phyloP scores from a whole-genome alignment of 1,140 invertebrate species.

The Drosophila grimshawi region DNA sequence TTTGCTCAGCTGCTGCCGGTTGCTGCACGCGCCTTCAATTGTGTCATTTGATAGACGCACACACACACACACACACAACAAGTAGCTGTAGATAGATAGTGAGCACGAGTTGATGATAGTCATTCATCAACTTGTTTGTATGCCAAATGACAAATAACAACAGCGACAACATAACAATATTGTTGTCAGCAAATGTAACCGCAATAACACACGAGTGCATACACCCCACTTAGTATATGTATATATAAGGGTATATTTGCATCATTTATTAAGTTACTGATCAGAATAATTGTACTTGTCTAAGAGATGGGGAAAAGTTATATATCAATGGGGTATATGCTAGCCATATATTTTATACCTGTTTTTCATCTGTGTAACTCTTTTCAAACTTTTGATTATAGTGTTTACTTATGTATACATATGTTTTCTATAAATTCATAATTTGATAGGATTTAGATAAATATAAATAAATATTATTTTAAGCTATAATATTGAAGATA shows the following conservation, averaged over 20 bases:
- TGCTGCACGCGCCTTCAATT: constrained; percentile 22
- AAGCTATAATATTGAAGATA: too few species aligned
- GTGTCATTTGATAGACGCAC: constrained; percentile 23
- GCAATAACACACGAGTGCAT: constrained; percentile 20
- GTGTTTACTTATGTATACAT: constrained; percentile 28
- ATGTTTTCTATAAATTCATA: constrained; percentile 20
- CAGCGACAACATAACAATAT: constrained; percentile 4
- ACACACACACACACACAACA: neutral
- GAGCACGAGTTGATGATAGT: constrained; percentile 23
- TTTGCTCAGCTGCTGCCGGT: neutral
- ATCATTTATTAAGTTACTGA: too few species aligned
- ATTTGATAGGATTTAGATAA: constrained; percentile 11
- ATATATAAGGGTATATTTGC: neutral
- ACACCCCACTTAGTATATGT: neutral
- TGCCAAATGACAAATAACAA: constrained; percentile 29
- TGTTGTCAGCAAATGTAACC: constrained; percentile 20
- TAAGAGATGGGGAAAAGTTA: too few species aligned
- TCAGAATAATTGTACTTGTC: too few species aligned
- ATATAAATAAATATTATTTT: too few species aligned
- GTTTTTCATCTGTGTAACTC: neutral
- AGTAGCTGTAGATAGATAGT: neutral
- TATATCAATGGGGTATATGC: neutral
- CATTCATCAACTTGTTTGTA: constrained; percentile 35
- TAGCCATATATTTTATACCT: neutral
- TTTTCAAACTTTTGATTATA: constrained; percentile 30